Evolutionary conservation across 2,888 invertebrate genomes (phyloP), one percentile per base, ranked within the genome.

Genomic region (Linyphia triangularis): DNA sequence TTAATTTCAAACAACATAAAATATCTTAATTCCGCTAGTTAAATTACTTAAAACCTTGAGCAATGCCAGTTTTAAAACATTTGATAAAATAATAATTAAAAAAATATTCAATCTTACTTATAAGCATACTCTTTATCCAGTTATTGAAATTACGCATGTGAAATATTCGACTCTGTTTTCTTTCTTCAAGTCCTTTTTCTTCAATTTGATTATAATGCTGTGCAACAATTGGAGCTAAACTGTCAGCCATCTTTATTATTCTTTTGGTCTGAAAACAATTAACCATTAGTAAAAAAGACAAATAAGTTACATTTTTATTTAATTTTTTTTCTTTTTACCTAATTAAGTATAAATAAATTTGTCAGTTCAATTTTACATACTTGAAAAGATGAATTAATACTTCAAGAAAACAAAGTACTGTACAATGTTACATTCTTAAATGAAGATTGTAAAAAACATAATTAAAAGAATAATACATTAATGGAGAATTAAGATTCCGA

Each of bases 91-190:
- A 28, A 13, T 24, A 40, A 22, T 7, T 61, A 5, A 75, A 28
- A 51, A 57, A 22, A 61, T 2, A n/a, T 43, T 3, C 9, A 19
- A 57, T 37, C 93, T 96, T 95, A 94, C 96, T 95, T 91, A 99
- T 99, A 0, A 98, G 94, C 94, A 97, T 96, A 93, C 97, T 97
- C 94, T 99, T 99, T 16, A 98, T 95, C 99, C 99, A 99, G 93
- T 99, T 99, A 93, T 99, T 99, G 92, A 99, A 98, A 93, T 99
- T 99, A 91, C 99, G 94, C 94, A 99, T 94, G 92, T 96, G 96
- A 91, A 97, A 96, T 91, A 99, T 99, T 30, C 97, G 95, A 30
- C 98, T 98, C 91, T 97, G 95, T 90, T 95, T 95, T 70, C 99
- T 94, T 91, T 96, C 96, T 70, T 94, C 95, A 57, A 97, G 93